Evolutionary conservation across 2,797 vertebrate species (phyloP), one percentile per base, ranked within the genome.

Genomic region (Propithecus perrieri): DNA sequence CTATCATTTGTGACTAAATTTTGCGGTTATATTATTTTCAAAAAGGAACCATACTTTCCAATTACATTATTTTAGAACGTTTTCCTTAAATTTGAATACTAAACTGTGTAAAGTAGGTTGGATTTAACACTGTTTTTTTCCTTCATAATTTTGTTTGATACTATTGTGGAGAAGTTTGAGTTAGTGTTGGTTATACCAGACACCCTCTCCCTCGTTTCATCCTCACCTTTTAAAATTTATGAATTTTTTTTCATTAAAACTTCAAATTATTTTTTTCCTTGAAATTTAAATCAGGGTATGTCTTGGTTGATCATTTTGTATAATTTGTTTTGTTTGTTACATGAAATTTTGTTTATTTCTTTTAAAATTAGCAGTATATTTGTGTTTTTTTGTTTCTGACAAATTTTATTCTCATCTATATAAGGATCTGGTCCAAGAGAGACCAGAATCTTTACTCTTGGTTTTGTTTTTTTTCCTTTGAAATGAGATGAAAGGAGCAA

Each of bases 351-450:
- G 11, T 0, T 69, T 76, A 20, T 63, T 43, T 93, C 53, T 79
- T 86, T 94, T 94, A 35, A 53, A 85, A 22, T 55, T 59, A 85
- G 43, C 12, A 61, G 20, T 61, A 74, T 88, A 63, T 76, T 14
- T 57, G 13, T 59, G 17, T 48, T n/a, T 88, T 50, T 13, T 35
- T 13, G 57, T 30, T 69, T 88, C 20, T 71, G 9, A 14, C 1
- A 84, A 50, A 41, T 35, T 48, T 74, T 83, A 5, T 85, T 84
- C 35, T 41, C 24, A 6, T 65, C 18, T 78, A 13, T 76, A 5
- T 18, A 79, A 74, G 35, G 3, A 74, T 67, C 87, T 86, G 13
- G 9, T 67, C 20, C 9, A 22, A 67, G 74, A 81, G 69, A 53
- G 35, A 38, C n/a, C 53, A 41, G 65, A 24, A n/a, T 28, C 14